A percentile compares a stretch with the other conserved stretches of the same genome.
Evolutionary conservation across 2,888 invertebrate genomes (phyloP).

Genomic region (Andrena minutula): DNA sequence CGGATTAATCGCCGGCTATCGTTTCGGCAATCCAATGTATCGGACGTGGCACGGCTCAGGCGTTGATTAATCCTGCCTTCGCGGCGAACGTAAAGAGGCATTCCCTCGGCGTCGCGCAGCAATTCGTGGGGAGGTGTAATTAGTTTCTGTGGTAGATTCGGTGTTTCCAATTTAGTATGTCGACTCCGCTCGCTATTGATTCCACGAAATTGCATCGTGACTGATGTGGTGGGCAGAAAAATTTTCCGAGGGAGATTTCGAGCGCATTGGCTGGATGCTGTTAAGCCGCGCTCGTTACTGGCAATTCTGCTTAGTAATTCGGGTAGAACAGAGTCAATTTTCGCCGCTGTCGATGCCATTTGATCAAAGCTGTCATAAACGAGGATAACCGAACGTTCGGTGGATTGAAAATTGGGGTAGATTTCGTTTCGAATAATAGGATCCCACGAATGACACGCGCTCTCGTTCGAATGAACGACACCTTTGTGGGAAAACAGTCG

Average conservation of each 20-base stretch:
- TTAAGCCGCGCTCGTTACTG: background rate
- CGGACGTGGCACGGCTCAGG: constrained; percentile 3
- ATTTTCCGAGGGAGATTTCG: too few relatives aligned
- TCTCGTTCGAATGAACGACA: constrained; percentile 44
- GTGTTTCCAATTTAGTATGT: too few relatives aligned
- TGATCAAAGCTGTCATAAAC: constrained; percentile 51
- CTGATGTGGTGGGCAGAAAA: too few relatives aligned
- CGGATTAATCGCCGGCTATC: constrained; percentile 20
- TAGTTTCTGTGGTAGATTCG: constrained; percentile 1
- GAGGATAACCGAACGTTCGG: constrained; percentile 49
- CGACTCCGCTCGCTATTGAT: too few relatives aligned
- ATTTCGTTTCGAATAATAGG: constrained; percentile 49
- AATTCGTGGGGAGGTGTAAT: constrained; percentile 1
- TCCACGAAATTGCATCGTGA: too few relatives aligned
- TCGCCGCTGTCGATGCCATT: constrained; percentile 40
- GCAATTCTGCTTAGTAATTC: constrained; percentile 20
- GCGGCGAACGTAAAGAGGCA: constrained; percentile 11
- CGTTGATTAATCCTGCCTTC: constrained; percentile 35
- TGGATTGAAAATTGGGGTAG: constrained; percentile 59
- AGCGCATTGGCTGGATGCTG: too few relatives aligned
- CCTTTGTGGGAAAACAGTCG: constrained; percentile 42
- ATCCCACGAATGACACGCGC: constrained; percentile 40
- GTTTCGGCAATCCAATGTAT: constrained; percentile 10
- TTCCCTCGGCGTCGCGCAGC: background rate
- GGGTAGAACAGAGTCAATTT: background rate